These are phyloP conservation scores for Galerucella nymphaeae DNA, from an alignment of 2,888 invertebrate species.

Conservation along the genomic window DNA sequence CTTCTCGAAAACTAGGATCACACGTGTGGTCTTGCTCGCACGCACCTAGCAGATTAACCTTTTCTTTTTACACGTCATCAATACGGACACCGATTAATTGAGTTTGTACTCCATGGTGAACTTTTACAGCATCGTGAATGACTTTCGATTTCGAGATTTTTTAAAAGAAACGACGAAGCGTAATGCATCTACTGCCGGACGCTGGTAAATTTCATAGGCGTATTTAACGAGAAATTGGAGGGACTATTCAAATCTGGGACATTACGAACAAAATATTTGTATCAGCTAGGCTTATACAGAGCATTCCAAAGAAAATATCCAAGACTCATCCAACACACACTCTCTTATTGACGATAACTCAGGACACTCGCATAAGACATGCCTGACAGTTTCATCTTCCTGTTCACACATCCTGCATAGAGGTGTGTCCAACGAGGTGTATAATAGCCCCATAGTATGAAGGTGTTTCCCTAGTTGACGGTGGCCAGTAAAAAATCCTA, in stretches of 20 bases:
- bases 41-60: slow-evolving; percentile 37
- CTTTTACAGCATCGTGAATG: slow-evolving; percentile 24
- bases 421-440: too few species aligned
- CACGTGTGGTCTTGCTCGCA: slow-evolving; percentile 36
- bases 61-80: slow-evolving; percentile 36
- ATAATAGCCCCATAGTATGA: too few species aligned
- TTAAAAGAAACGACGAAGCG: background rate
- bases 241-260: background rate
- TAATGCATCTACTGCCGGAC: background rate
- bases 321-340: too few species aligned
- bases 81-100: slow-evolving; percentile 36
- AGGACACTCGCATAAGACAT: too few species aligned
- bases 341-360: too few species aligned
- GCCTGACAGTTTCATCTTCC: too few species aligned
- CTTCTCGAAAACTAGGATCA: slow-evolving; percentile 11
- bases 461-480: too few species aligned
- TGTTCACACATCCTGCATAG: too few species aligned
- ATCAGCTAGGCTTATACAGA: too few species aligned
- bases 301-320: too few species aligned
- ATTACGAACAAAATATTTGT: too few species aligned
- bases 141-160: slow-evolving; percentile 26
- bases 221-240: background rate
- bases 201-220: background rate
- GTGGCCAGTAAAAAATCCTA: too few species aligned
- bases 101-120: slow-evolving; percentile 17